phyloP scores from a whole-genome alignment of 92 coral and sea anemone species.

The Phymanthus crucifer region DNA sequence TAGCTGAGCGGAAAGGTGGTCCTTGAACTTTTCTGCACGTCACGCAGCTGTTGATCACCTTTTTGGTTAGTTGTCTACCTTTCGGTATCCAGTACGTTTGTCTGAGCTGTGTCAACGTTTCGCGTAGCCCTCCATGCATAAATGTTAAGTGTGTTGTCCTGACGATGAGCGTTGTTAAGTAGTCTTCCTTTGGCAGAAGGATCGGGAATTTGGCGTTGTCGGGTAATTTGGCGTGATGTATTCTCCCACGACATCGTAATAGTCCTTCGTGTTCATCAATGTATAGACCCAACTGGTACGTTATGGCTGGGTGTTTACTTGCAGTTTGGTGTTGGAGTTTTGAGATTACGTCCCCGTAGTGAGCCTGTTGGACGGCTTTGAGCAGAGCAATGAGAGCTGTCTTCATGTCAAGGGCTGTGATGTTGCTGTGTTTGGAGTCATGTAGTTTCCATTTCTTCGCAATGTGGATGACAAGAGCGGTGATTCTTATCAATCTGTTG shows the following conservation, averaged over 20 bases:
- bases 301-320: not conserved
- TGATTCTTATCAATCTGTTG: constrained; percentile 26
- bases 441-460: constrained; percentile 8
- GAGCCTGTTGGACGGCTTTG: not conserved
- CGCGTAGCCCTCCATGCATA: constrained; percentile 34
- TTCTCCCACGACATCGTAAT: not conserved
- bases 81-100: constrained; percentile 52
- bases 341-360: not conserved
- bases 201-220: constrained; percentile 38
- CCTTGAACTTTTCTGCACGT: constrained; percentile 29
- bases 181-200: constrained; percentile 35
- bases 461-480: constrained; percentile 43
- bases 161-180: constrained; percentile 34
- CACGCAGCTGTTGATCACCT: constrained; percentile 10
- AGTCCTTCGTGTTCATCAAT: not conserved
- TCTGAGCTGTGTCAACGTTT: constrained; percentile 46
- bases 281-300: not conserved
- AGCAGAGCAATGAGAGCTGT: not conserved
- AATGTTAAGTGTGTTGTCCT: constrained; percentile 8
- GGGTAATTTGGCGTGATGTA: not conserved
- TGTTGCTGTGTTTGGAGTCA: not conserved
- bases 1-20: constrained; percentile 32
- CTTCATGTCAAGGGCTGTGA: not conserved
- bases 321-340: not conserved
- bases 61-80: constrained; percentile 44